A percentile compares a stretch with the other conserved stretches of the same genome.
These are phyloP conservation scores for Cataglyphis cursor DNA, from an alignment of 2,888 invertebrate genomes.

Conservation along the genomic window DNA sequence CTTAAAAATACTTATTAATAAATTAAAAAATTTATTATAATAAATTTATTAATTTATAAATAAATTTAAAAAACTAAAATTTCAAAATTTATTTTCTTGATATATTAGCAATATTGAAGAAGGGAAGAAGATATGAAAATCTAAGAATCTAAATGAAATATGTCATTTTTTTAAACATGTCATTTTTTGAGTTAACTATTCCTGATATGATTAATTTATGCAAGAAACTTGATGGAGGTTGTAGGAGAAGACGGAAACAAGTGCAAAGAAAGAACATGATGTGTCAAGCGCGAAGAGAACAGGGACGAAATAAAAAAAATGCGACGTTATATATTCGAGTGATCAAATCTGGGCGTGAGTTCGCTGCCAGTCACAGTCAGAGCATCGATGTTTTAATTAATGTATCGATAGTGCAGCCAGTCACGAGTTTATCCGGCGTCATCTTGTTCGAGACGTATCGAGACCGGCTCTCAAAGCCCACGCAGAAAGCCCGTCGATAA, in stretches of 20 bases:
- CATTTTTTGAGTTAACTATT: not conserved
- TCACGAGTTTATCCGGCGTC: slow-evolving; percentile 63
- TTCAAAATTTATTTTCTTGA: not conserved
- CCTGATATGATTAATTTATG: slow-evolving; percentile 63
- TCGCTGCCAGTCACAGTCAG: slow-evolving; percentile 80
- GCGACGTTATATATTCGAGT: slow-evolving; percentile 78
- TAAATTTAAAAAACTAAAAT: too few relatives aligned
- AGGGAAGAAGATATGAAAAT: not conserved
- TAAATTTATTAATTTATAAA: too few relatives aligned
- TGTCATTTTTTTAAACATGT: not conserved
- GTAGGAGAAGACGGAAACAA: slow-evolving; percentile 26
- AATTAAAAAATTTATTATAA: not conserved
- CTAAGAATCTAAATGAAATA: not conserved
- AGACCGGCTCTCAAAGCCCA: slow-evolving; percentile 69
- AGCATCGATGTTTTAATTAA: slow-evolving; percentile 85
- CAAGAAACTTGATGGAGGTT: slow-evolving; percentile 29
- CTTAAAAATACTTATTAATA: not conserved
- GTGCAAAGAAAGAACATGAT: slow-evolving; percentile 38
- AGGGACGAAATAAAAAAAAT: slow-evolving; percentile 73
- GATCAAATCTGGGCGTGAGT: slow-evolving; percentile 83
- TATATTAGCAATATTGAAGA: not conserved
- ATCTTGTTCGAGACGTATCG: slow-evolving; percentile 69
- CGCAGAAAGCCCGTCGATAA: slow-evolving; percentile 76
- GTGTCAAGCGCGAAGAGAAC: slow-evolving; percentile 14
- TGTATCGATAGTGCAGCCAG: slow-evolving; percentile 81